phyloP scores from a whole-genome alignment of 2,113 vertebrate species.

The Sigmodon hispidus region DNA sequence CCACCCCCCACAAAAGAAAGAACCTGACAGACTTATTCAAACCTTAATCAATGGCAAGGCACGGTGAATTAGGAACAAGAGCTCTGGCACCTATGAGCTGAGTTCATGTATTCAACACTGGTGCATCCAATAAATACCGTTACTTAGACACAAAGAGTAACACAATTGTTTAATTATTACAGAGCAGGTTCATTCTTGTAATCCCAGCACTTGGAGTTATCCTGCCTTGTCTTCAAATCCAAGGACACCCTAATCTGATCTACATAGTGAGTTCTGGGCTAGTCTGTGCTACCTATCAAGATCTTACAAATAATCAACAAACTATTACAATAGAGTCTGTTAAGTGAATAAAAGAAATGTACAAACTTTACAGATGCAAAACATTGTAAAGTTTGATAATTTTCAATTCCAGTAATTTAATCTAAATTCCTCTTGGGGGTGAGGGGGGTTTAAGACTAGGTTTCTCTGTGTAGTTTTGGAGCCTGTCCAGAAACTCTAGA shows the following conservation, averaged over 20 bases:
- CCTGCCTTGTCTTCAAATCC: background rate
- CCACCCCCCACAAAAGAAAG: no score
- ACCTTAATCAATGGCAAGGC: background rate
- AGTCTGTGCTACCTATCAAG: background rate
- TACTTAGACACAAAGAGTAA: conserved; percentile 24
- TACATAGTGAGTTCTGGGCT: background rate
- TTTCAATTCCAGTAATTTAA: conserved; percentile 56
- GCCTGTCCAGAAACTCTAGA: no score
- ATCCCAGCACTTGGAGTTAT: background rate
- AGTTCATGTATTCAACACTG: conserved; percentile 28
- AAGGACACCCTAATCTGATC: background rate
- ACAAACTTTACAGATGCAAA: conserved; percentile 37
- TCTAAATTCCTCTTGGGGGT: no score
- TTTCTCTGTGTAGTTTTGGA: no score
- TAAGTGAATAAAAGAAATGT: background rate
- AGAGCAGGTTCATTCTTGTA: background rate
- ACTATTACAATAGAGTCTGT: background rate
- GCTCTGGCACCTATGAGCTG: background rate
- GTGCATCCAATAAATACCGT: background rate
- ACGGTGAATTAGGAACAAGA: background rate
- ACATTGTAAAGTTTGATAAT: conserved; percentile 29
- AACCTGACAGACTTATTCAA: conserved; percentile 37
- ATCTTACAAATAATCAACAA: background rate
- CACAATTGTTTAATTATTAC: background rate
- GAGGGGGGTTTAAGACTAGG: no score